A percentile compares a stretch with the other conserved stretches of the same genome.
These are phyloP conservation scores for Vanessa atalanta DNA, from an alignment of 1,140 invertebrate genomes.

Conservation along the genomic window DNA sequence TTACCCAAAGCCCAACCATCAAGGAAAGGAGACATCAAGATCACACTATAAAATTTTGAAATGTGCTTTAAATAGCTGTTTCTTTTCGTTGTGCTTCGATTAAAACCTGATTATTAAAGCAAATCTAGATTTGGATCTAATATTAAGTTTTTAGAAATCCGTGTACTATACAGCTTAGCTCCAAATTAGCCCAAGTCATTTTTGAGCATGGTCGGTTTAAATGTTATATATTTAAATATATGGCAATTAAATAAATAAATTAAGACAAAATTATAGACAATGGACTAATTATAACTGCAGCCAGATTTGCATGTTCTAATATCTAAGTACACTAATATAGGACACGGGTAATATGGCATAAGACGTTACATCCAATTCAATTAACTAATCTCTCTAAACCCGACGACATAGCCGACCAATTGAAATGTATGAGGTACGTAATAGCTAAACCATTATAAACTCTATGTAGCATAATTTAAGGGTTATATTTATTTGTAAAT, in stretches of 20 bases:
- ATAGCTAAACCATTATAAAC: background rate
- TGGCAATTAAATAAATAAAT: background rate
- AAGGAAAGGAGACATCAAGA: no score
- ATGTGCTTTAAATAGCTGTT: no score
- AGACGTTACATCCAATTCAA: constrained; percentile 20
- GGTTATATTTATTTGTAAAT: background rate
- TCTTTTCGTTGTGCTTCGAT: no score
- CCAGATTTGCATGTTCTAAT: background rate
- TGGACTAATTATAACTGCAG: background rate
- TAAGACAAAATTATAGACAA: background rate
- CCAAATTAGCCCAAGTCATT: no score
- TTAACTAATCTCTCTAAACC: constrained; percentile 26
- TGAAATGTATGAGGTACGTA: constrained; percentile 17
- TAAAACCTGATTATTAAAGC: no score
- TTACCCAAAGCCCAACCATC: no score
- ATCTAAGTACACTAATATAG: background rate
- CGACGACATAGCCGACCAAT: constrained; percentile 27
- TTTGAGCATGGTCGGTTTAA: no score
- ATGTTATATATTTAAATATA: no score
- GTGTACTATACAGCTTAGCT: no score
- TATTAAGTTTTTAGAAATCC: no score
- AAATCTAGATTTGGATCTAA: no score
- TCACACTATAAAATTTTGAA: no score
- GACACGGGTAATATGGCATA: background rate
- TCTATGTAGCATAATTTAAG: background rate